These are phyloP conservation scores for Torymus texanus DNA, from an alignment of 2,888 invertebrate genomes.

Conservation along the genomic window DNA sequence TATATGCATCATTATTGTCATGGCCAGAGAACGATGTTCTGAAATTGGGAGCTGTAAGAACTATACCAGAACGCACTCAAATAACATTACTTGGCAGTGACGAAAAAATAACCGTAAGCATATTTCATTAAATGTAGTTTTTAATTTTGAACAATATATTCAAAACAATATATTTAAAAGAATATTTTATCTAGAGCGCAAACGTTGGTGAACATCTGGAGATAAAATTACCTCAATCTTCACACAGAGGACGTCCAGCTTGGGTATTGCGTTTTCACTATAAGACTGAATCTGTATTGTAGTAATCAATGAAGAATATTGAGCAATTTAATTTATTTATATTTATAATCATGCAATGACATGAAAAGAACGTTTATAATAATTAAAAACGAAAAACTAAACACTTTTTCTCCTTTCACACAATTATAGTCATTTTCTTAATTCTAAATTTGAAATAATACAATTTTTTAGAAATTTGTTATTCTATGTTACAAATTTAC, in stretches of 20 bases:
- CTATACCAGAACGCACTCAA: neutral
- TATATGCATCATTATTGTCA: conserved; percentile 82
- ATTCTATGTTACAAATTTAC: too few relatives aligned
- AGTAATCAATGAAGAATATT: neutral
- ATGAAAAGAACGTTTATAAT: too few relatives aligned
- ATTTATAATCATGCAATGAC: too few relatives aligned
- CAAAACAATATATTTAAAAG: neutral
- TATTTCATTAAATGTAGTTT: conserved; percentile 6
- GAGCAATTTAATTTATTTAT: too few relatives aligned
- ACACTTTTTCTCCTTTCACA: too few relatives aligned
- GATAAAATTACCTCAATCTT: conserved; percentile 61
- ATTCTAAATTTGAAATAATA: too few relatives aligned
- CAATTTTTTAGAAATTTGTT: too few relatives aligned
- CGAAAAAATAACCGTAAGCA: conserved; percentile 62
- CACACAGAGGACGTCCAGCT: conserved; percentile 65
- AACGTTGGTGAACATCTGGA: conserved; percentile 44
- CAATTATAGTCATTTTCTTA: too few relatives aligned
- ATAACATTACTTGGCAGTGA: conserved; percentile 78
- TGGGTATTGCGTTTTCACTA: conserved; percentile 61
- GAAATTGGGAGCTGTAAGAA: conserved; percentile 17
- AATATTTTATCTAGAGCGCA: conserved; percentile 61
- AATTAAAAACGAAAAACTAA: too few relatives aligned
- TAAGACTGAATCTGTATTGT: conserved; percentile 49
- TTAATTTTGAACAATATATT: too few relatives aligned
- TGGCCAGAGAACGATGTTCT: conserved; percentile 79